phyloP scores from a whole-genome alignment of 2,797 vertebrate genomes.

The Hippopotamyrus pictus region DNA sequence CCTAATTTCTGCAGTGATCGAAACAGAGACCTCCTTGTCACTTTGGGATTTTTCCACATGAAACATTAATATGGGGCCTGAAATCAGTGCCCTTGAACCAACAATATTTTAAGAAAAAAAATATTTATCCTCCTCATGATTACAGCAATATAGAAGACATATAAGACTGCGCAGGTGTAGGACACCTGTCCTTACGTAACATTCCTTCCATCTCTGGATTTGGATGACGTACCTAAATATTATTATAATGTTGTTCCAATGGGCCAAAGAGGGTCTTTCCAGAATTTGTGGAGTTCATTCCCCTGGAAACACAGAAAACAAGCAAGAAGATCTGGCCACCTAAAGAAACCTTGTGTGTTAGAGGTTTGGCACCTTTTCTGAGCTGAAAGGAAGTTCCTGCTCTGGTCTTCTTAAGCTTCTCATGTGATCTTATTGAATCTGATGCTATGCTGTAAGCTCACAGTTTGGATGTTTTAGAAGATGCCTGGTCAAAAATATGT shows the following conservation, averaged over 20 bases:
- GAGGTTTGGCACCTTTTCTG: not conserved
- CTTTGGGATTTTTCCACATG: not conserved
- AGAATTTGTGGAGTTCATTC: slow-evolving; percentile 18
- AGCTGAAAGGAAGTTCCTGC: slow-evolving; percentile 4
- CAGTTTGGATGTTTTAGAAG: not conserved
- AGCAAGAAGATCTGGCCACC: slow-evolving; percentile 13
- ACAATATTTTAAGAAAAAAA: slow-evolving; percentile 27
- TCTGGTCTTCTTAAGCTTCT: not conserved
- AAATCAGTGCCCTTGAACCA: not conserved
- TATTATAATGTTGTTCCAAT: not conserved
- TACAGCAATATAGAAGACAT: not conserved
- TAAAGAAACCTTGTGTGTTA: slow-evolving; percentile 24
- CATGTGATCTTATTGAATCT: not conserved
- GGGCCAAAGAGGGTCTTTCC: slow-evolving; percentile 20
- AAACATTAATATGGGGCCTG: not conserved
- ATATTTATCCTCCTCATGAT: slow-evolving; percentile 21
- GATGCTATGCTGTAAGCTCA: not conserved
- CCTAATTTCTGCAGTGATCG: not conserved
- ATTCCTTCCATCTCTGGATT: slow-evolving; percentile 26
- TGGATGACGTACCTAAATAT: slow-evolving; percentile 19
- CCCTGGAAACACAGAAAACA: slow-evolving; percentile 24
- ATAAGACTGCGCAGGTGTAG: slow-evolving; percentile 23
- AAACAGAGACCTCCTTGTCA: slow-evolving; percentile 1
- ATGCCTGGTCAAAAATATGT: not conserved
- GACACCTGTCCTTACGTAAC: slow-evolving; percentile 27